These are phyloP conservation scores for Carabus problematicus DNA, from an alignment of 2,888 invertebrate species.

Conservation along the genomic window DNA sequence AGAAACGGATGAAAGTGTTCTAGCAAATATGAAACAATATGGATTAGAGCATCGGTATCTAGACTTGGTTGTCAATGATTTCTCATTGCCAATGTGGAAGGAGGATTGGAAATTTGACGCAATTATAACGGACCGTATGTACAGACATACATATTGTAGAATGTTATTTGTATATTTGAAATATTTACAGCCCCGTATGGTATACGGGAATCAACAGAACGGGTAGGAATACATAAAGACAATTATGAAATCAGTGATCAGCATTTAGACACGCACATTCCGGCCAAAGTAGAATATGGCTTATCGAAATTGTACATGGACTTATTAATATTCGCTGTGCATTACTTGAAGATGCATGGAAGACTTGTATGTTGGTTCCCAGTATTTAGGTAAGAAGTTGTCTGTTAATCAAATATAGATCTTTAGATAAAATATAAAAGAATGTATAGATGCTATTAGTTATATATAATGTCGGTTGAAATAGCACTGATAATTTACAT, in stretches of 20 bases:
- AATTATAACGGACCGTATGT: slow-evolving; percentile 94
- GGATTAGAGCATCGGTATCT: slow-evolving; percentile 76
- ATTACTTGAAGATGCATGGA: slow-evolving; percentile 76
- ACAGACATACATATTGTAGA: slow-evolving; percentile 9
- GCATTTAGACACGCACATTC: slow-evolving; percentile 75
- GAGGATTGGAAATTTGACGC: slow-evolving; percentile 79
- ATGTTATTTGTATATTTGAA: slow-evolving; percentile 14
- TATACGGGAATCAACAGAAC: slow-evolving; percentile 91
- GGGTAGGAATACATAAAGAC: slow-evolving; percentile 72
- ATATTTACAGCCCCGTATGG: slow-evolving; percentile 89
- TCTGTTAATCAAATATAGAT: too few relatives aligned
- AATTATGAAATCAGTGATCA: slow-evolving; percentile 71
- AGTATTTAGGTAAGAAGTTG: slow-evolving; percentile 70
- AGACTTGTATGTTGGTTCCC: slow-evolving; percentile 97
- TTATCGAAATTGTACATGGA: slow-evolving; percentile 84
- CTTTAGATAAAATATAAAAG: background rate
- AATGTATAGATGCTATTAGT: background rate
- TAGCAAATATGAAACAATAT: slow-evolving; percentile 89
- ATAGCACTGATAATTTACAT: background rate
- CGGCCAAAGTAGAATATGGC: slow-evolving; percentile 85
- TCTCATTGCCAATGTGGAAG: slow-evolving; percentile 83
- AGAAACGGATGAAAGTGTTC: slow-evolving; percentile 85
- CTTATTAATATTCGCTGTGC: slow-evolving; percentile 82
- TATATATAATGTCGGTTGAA: too few relatives aligned
- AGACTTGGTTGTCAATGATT: slow-evolving; percentile 91